Conservation (phyloP, 1,140 invertebrate species). For the Meteorus sp. region DNA sequence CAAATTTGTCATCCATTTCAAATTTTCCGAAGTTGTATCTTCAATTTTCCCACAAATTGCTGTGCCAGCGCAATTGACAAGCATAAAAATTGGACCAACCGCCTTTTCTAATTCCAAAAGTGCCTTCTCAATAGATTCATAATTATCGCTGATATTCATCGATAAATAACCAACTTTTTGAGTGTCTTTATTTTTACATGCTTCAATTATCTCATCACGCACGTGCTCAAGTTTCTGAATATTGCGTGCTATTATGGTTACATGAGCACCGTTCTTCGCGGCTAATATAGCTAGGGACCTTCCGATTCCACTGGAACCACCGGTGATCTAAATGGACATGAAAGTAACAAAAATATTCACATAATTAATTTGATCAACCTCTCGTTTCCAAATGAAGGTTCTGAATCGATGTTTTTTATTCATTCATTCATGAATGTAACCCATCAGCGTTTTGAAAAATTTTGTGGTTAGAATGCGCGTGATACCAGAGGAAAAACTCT, state of each 20-base stretch:
- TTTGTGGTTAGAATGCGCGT: too few species aligned
- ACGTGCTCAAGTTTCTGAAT: constrained; percentile 67
- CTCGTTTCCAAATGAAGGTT: too few species aligned
- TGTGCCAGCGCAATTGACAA: constrained; percentile 91
- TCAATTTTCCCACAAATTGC: constrained; percentile 81
- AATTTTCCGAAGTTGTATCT: constrained; percentile 71
- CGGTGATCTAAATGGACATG: constrained; percentile 67
- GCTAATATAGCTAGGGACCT: constrained; percentile 79
- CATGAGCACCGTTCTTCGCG: constrained; percentile 77
- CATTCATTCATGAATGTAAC: too few species aligned
- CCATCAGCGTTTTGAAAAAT: too few species aligned
- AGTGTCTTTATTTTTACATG: constrained; percentile 42
- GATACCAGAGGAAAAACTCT: too few species aligned
- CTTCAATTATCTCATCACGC: constrained; percentile 40
- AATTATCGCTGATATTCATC: constrained; percentile 73
- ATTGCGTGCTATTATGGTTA: constrained; percentile 88
- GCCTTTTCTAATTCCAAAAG: constrained; percentile 65
- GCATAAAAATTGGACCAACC: constrained; percentile 79
- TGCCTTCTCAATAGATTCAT: constrained; percentile 64
- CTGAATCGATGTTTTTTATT: too few species aligned
- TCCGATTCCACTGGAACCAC: constrained; percentile 95
- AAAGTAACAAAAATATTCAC: not conserved
- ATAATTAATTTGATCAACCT: too few species aligned
- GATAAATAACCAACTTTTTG: constrained; percentile 73
- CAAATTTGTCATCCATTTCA: constrained; percentile 71